phyloP scores from a whole-genome alignment of 2,113 vertebrate genomes.

The Panthera tigris region DNA sequence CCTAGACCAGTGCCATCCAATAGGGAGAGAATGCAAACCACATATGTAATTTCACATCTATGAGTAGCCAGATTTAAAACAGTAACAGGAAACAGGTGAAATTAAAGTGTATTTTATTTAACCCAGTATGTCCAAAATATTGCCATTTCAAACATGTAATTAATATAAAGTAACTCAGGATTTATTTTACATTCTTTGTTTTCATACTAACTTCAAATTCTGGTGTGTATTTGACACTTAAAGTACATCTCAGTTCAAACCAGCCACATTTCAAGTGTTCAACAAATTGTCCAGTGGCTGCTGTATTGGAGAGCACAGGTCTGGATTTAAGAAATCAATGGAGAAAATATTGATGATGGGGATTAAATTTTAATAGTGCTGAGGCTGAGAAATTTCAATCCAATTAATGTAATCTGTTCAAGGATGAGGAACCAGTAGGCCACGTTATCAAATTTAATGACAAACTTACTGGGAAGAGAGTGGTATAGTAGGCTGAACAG shows the following conservation, averaged over 20 bases:
- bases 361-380: slow-evolving; percentile 46
- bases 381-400: slow-evolving; percentile 35
- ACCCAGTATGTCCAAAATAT: slow-evolving; percentile 66
- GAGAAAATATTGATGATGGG: background rate
- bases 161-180: slow-evolving; percentile 62
- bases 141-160: slow-evolving; percentile 55
- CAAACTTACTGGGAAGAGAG: background rate
- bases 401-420: background rate
- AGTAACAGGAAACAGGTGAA: slow-evolving; percentile 32
- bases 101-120: slow-evolving; percentile 73
- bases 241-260: slow-evolving; percentile 39
- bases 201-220: slow-evolving; percentile 60
- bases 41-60: background rate
- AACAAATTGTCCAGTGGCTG: background rate
- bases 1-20: slow-evolving; percentile 33
- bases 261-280: slow-evolving; percentile 34
- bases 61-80: background rate
- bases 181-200: slow-evolving; percentile 53
- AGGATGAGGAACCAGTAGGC: background rate
- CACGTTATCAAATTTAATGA: background rate
- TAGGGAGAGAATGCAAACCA: background rate
- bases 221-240: slow-evolving; percentile 40
- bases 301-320: slow-evolving; percentile 43
- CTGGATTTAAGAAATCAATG: slow-evolving; percentile 25
- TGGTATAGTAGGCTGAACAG: background rate